Percentiles rank a stretch among this genome's conserved stretches.
phyloP scores from a whole-genome alignment of 2,113 vertebrate genomes.

The Cyphomyrus plagiostoma region DNA sequence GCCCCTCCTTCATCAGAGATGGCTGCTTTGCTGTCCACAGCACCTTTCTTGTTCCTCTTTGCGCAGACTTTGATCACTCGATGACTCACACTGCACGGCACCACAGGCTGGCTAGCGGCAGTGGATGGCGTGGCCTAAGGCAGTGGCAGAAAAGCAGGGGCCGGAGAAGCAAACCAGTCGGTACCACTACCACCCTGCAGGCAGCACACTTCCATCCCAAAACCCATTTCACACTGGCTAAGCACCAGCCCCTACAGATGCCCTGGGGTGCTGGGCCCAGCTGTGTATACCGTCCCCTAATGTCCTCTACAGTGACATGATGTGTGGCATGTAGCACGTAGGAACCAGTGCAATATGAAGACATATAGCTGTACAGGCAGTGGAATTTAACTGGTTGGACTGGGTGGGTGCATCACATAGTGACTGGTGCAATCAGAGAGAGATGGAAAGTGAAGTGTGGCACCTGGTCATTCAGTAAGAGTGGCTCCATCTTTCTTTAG shows the following conservation, averaged over 20 bases:
- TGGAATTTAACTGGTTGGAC: background rate
- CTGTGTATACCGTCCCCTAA: background rate
- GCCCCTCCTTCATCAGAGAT: slow-evolving; percentile 51
- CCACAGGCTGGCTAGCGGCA: slow-evolving; percentile 32
- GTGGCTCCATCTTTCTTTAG: background rate
- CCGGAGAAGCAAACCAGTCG: background rate
- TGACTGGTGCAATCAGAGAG: background rate
- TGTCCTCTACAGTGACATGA: background rate
- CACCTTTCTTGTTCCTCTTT: slow-evolving; percentile 70
- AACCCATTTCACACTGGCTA: background rate
- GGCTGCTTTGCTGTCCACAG: slow-evolving; percentile 62
- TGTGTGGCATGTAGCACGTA: background rate
- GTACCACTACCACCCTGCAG: background rate
- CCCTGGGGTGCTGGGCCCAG: background rate
- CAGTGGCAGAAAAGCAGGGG: background rate
- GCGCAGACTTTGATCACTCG: slow-evolving; percentile 72
- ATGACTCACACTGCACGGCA: slow-evolving; percentile 48
- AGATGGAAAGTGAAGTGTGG: background rate
- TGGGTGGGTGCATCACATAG: background rate
- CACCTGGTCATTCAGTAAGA: background rate
- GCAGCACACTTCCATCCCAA: background rate
- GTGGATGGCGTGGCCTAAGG: background rate
- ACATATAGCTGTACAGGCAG: slow-evolving; percentile 1
- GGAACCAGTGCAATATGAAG: background rate
- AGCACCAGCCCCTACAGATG: background rate